phyloP scores from a whole-genome alignment of 1,140 invertebrate species.

The Drosophila guanche region DNA sequence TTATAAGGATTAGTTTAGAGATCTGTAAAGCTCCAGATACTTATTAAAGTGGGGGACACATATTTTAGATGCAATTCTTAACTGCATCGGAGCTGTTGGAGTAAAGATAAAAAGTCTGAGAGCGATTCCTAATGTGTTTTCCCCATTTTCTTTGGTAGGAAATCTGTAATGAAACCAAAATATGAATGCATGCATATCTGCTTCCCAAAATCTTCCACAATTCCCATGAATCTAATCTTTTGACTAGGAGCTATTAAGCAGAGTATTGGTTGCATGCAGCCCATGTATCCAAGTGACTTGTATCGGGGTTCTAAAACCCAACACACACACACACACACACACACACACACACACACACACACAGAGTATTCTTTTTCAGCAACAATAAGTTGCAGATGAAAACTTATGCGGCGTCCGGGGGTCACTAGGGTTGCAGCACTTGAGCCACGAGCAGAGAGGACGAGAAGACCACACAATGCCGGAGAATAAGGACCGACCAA shows the following conservation, averaged over 20 bases:
- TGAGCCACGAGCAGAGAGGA: constrained; percentile 32
- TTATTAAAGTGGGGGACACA: too few species aligned
- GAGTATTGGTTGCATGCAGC: constrained; percentile 13
- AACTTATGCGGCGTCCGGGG: constrained; percentile 63
- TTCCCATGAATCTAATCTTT: constrained; percentile 13
- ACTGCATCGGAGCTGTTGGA: too few species aligned
- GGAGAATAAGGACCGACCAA: constrained; percentile 15
- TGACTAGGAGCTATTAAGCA: constrained; percentile 20
- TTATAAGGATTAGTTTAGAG: too few species aligned
- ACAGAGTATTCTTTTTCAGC: constrained; percentile 20
- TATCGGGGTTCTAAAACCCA: background rate
- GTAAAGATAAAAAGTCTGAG: too few species aligned
- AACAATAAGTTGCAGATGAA: constrained; percentile 65
- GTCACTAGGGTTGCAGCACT: constrained; percentile 54
- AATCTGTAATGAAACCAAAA: background rate
- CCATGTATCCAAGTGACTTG: constrained; percentile 17
- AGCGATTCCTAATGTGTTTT: too few species aligned
- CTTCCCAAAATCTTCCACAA: constrained; percentile 25
- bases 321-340: constrained; percentile 25
- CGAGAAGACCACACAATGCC: constrained; percentile 22
- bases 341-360: constrained; percentile 25
- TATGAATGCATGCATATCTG: background rate
- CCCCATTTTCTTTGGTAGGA: background rate
- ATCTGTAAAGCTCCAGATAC: too few species aligned
- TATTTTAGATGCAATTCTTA: too few species aligned